Base-by-base conservation (phyloP, 1,140 invertebrate species). In the Nasonia giraulti region DNA sequence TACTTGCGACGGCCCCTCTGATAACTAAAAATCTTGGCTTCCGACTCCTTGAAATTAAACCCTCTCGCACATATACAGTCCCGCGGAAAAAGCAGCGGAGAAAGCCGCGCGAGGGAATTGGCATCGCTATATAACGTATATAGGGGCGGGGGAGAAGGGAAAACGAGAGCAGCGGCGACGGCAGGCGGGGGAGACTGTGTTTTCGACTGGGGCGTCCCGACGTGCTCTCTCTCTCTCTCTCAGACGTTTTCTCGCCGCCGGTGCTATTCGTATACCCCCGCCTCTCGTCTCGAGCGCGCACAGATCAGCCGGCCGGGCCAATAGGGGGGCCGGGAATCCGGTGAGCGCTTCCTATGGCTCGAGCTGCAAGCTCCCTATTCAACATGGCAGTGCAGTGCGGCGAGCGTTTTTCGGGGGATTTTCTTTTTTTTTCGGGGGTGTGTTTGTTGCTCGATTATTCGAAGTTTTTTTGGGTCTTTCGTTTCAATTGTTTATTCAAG, bases 331-430 rank as follows among this genome's bases (percentile, higher is more conserved):
- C 86, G 55, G 78, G 87, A 75, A 87, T 88, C 85, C 87, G 74
- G 86, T 87, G 83, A 50, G 84, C 89, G 87, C 86, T 62, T 88
- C 85, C 87, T 74, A 85, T 87, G 83, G 83, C 75, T 83, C 89
- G 87, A 86, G 71, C 73, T 73, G 81, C 68, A 71, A 71, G 66
- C 87, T 90, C 89, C 55, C 55, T 62, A 62, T 62, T 62, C 90
- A 92, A 92, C 91, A 92, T 93, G 92, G 92, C 91, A 90, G 90
- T 89, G 81, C 87, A 86, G 89, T 81, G 76, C 83, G 68, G 47
- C 47, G 66, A 12, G n/a, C n/a, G 55, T 62, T 62, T 37, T 20
- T 82, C 71, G 47, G n/a, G 40, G 40, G 75, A 50, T 50, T 77
- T 74, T 80, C 79, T 77, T 79, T 85, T 78, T 3, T 68, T 83